Evolutionary conservation across 2,113 vertebrate species (phyloP), one percentile per base, ranked within the genome.

Genomic region (Otus sunia): DNA sequence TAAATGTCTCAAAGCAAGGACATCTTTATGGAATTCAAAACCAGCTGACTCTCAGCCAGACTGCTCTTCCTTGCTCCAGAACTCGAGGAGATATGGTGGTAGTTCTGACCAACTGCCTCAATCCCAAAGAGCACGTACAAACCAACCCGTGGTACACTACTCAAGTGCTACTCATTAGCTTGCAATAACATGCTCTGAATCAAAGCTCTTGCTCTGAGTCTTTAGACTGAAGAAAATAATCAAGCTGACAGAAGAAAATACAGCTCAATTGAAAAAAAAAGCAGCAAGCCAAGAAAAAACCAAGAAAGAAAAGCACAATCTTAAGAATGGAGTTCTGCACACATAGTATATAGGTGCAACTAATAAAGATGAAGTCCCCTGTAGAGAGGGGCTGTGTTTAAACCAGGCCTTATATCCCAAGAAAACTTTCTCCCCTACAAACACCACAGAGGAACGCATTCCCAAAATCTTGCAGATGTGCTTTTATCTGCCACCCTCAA

Each of bases 341-440:
- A 17, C 11, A 0, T 5, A 37, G 27, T 1, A 19, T 1, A 25
- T 0, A 55, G 13, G 5, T 47, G 17, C 23, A 55, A 41, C 19
- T 41, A 45, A 6, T 10, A 21, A 43, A 50, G 15, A 62, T 4
- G 6, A 23, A 37, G 10, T 4, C 9, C 27, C 26, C 29, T 5
- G 6, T 2, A 59, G 29, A 47, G 11, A 34, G 16, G 34, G 16
- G 14, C 62, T 29, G 3, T n/a, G 27, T 29, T 85, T 45, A 86
- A 64, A 47, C 14, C 11, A 59, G 41, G n/a, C 56, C 19, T 45
- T 3, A 0, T 4, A 50, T 10, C 30, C 50, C 50, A 71, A 32
- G 15, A 43, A n/a, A 66, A 59, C n/a, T 17, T 36, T 0, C 30
- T 1, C 10, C 15, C 20, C 8, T 2, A 52, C 14, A n/a, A 78